These are phyloP conservation scores for Oryzias woworae DNA, from an alignment of 2,113 vertebrate genomes.

Conservation along the genomic window DNA sequence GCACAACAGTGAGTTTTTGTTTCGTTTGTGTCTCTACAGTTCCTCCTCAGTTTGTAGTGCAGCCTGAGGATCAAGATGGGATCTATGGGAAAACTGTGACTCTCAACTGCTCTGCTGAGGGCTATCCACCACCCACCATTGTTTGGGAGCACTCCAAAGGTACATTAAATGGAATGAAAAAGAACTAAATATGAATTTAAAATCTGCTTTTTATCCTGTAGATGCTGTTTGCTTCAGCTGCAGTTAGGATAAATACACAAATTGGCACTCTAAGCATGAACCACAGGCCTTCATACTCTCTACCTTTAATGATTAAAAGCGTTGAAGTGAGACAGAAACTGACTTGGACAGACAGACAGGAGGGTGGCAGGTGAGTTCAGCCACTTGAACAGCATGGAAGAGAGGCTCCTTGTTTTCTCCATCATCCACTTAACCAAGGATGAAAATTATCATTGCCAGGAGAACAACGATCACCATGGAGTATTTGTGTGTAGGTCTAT, in stretches of 20 bases:
- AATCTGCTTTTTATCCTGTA: constrained; percentile 1
- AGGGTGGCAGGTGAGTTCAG: constrained; percentile 60
- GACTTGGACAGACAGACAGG: constrained; percentile 5
- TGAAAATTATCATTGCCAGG: constrained; percentile 62
- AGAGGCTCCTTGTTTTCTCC: constrained; percentile 69
- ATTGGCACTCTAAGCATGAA: constrained; percentile 20
- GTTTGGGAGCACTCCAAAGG: constrained; percentile 99
- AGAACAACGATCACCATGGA: constrained; percentile 47
- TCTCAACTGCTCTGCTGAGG: constrained; percentile 96
- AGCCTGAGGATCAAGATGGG: constrained; percentile 95
- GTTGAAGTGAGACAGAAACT: constrained; percentile 20
- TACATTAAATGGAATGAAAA: constrained; percentile 41
- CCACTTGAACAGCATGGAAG: constrained; percentile 56
- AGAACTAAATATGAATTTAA: neutral
- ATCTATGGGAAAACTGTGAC: constrained; percentile 97
- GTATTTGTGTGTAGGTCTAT: neutral
- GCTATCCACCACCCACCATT: constrained; percentile 95
- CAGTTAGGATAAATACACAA: constrained; percentile 5
- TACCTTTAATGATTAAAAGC: constrained; percentile 31
- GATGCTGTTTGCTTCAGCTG: constrained; percentile 22
- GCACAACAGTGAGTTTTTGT: constrained; percentile 3
- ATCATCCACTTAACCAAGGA: constrained; percentile 67
- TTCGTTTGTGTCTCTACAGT: constrained; percentile 72
- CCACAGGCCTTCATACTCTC: constrained; percentile 22
- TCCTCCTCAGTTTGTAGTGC: constrained; percentile 97